Base-by-base conservation (phyloP, 2,113 vertebrate species). In the Suncus etruscus region DNA sequence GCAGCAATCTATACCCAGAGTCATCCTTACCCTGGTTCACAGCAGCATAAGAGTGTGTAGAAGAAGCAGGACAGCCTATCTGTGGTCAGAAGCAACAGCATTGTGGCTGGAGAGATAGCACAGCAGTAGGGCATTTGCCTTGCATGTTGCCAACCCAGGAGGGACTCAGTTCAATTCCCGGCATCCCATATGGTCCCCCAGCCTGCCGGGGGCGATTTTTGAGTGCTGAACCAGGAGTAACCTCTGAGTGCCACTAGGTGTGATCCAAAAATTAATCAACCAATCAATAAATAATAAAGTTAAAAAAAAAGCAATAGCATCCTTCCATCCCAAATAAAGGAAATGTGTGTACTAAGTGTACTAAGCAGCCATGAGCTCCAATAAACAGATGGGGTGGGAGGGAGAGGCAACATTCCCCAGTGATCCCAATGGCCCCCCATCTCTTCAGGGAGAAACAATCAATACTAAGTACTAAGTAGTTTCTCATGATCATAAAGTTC, bases 401-500 rank as follows among this genome's bases (percentile, higher is more conserved):
- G 27, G 27, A 80, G 86, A 83, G 29, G 4, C 11, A 10, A 65
- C 22, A 50, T 69, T 32, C 24, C 61, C 47, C 63, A 31, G 3
- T 4, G 74, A 74, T 51, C 83, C 89, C 45, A 63, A 66, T 76
- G 69, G 51, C 61, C 6, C 18, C 31, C 80, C 31, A 3, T 61
- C 80, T 89, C 92, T 82, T 74, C 22, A 72, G 91, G 81, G 86
- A 86, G 47, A 12, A 65, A 83, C 77, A 9, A 63, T 70, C 83
- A 18, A 68, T 8, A 27, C 45, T 86, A 92, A 86, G 66, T 76
- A 14, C 11, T 86, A 92, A 86, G 66, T 73, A 14, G 11, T 85
- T 86, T 86, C 94, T 94, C 45, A 78, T 8, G 84, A 87, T 82
- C 32, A 54, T 80, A 69, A 70, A 74, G 73, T 22, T 90, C 92